Percentiles rank a stretch among this genome's conserved stretches.
phyloP scores from a whole-genome alignment of 2,888 invertebrate species.

The Plebejus argus region DNA sequence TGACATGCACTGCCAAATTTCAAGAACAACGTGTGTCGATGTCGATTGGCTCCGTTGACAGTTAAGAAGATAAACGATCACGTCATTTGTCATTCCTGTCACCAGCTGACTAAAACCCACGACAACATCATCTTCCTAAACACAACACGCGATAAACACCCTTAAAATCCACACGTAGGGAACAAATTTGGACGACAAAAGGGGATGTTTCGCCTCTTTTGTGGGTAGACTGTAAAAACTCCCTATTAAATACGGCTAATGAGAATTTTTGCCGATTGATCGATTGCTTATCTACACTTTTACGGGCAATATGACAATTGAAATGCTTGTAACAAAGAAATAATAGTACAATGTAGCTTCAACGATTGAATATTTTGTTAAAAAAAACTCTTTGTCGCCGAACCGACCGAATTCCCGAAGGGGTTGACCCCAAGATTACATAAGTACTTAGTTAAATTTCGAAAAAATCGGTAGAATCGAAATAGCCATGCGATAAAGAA shows the following conservation, averaged over 20 bases:
- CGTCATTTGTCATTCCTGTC: slow-evolving; percentile 74
- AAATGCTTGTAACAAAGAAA: neutral
- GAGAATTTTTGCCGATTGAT: slow-evolving; percentile 65
- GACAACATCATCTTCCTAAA: slow-evolving; percentile 44
- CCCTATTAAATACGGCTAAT: slow-evolving; percentile 74
- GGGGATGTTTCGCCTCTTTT: neutral
- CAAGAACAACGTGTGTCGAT: slow-evolving; percentile 63
- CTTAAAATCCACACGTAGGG: neutral
- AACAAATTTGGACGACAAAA: neutral
- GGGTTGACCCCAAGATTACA: no score
- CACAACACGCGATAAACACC: slow-evolving; percentile 35
- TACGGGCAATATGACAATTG: neutral
- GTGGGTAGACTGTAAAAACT: slow-evolving; percentile 52
- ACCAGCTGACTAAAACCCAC: slow-evolving; percentile 54
- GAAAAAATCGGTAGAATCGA: no score
- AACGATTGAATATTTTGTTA: no score
- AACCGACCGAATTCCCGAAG: no score
- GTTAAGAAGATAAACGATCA: slow-evolving; percentile 77
- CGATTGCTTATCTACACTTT: slow-evolving; percentile 53
- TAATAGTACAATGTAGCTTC: neutral
- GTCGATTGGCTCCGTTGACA: slow-evolving; percentile 76
- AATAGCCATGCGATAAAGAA: no score
- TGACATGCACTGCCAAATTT: slow-evolving; percentile 51
- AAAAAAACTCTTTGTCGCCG: no score
- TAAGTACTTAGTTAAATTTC: no score